These are phyloP conservation scores for Macrochelys suwanniensis DNA, from an alignment of 2,797 vertebrate genomes.

Conservation along the genomic window DNA sequence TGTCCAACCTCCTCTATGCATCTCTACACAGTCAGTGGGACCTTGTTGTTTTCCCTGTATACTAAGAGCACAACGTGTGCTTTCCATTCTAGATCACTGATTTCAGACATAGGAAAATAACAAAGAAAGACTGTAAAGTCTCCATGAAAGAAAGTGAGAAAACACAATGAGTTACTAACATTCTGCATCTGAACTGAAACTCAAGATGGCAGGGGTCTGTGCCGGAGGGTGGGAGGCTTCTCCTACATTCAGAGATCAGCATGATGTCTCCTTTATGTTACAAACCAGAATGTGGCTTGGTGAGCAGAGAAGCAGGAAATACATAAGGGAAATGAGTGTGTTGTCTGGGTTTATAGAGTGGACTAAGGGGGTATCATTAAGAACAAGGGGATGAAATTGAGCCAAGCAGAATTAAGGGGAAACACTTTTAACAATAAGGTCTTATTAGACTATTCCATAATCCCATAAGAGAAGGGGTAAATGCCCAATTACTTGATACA, in stretches of 20 bases:
- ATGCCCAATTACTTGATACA: background rate
- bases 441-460: background rate
- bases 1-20: background rate
- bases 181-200: background rate
- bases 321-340: background rate
- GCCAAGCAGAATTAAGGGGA: slow-evolving; percentile 7
- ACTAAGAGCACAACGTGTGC: background rate
- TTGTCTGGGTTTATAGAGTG: background rate
- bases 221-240: accelerated
- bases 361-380: background rate
- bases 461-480: background rate
- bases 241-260: background rate
- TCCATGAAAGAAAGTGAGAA: background rate
- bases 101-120: background rate
- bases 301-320: slow-evolving; percentile 9
- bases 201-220: background rate
- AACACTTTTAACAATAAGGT: background rate
- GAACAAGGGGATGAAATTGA: slow-evolving; percentile 4
- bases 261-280: background rate
- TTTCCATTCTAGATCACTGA: background rate
- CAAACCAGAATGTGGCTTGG: background rate
- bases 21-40: background rate
- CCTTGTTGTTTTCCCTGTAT: background rate
- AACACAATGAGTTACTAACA: background rate
- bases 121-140: background rate